These are phyloP conservation scores for Drosophila guanche DNA, from an alignment of 1,140 invertebrate species.

Conservation along the genomic window DNA sequence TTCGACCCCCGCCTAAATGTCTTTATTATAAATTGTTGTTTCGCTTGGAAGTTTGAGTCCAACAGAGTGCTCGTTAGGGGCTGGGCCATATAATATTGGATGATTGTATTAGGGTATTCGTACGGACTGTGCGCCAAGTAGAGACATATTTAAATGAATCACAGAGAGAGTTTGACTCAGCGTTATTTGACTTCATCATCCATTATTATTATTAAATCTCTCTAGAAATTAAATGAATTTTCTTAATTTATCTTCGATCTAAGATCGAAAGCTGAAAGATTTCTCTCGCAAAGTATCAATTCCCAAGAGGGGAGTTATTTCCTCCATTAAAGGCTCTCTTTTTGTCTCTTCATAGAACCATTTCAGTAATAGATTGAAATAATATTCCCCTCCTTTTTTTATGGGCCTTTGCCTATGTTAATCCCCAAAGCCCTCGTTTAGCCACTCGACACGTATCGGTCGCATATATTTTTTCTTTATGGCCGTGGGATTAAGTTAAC, in stretches of 20 bases:
- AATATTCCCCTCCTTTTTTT: slow-evolving; percentile 11
- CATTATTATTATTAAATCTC: no score
- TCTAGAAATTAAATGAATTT: no score
- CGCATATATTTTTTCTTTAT: slow-evolving; percentile 48
- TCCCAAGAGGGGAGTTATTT: no score
- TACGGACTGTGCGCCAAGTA: no score
- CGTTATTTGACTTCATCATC: no score
- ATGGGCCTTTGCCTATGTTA: slow-evolving; percentile 14
- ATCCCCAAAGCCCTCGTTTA: slow-evolving; percentile 16
- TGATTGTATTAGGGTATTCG: not conserved
- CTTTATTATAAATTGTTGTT: slow-evolving; percentile 54
- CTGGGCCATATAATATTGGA: slow-evolving; percentile 21
- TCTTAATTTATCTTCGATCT: no score
- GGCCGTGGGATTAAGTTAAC: slow-evolving; percentile 68
- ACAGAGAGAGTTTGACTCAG: no score
- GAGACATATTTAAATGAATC: no score
- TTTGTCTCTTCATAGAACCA: not conserved
- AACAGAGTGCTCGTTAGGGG: slow-evolving; percentile 48
- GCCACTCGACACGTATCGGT: slow-evolving; percentile 8
- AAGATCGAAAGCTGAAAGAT: no score
- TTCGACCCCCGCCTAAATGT: slow-evolving; percentile 65
- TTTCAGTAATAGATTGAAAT: slow-evolving; percentile 25
- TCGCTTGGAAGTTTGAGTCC: slow-evolving; percentile 19
- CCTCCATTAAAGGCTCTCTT: no score
- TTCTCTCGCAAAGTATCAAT: no score